Evolutionary conservation across 2,888 invertebrate species (phyloP).

Genomic region (Entomobrya multifasciata): DNA sequence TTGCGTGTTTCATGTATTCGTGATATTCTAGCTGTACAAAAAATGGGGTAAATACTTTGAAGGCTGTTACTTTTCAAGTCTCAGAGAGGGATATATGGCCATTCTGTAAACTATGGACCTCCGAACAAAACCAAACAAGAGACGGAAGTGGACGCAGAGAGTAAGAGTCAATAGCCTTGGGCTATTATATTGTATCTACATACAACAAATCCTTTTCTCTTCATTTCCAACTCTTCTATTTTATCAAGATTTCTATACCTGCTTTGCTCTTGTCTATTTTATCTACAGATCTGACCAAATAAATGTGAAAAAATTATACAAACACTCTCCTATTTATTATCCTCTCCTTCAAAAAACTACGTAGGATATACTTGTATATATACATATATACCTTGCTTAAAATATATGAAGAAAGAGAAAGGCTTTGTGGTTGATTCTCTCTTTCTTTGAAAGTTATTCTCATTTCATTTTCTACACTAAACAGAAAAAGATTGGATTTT

Average conservation of each 20-base stretch:
- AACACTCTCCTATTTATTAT: slow-evolving; percentile 20
- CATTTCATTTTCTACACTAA: slow-evolving; percentile 32
- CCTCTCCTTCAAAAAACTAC: too few species aligned
- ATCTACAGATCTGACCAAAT: neutral
- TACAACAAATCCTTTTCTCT: neutral
- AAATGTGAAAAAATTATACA: neutral
- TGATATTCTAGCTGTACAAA: too few species aligned
- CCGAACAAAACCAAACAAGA: slow-evolving; percentile 8
- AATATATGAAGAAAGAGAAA: neutral
- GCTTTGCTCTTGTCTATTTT: too few species aligned
- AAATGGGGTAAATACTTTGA: too few species aligned
- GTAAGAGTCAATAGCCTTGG: slow-evolving; percentile 26
- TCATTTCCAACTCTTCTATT: slow-evolving; percentile 10
- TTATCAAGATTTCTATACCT: too few species aligned
- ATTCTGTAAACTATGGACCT: too few species aligned
- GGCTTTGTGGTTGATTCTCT: slow-evolving; percentile 34
- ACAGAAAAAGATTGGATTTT: slow-evolving; percentile 50
- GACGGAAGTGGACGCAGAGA: slow-evolving; percentile 29
- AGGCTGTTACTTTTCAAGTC: too few species aligned
- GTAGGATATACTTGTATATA: too few species aligned
- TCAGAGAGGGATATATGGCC: too few species aligned
- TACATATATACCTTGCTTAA: too few species aligned
- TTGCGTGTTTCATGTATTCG: too few species aligned
- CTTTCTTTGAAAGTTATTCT: slow-evolving; percentile 33
- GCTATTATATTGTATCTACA: slow-evolving; percentile 7